Evolutionary conservation across 1,140 invertebrate species (phyloP), one percentile per base, ranked within the genome.

Genomic region (Drosophila pseudoobscura): DNA sequence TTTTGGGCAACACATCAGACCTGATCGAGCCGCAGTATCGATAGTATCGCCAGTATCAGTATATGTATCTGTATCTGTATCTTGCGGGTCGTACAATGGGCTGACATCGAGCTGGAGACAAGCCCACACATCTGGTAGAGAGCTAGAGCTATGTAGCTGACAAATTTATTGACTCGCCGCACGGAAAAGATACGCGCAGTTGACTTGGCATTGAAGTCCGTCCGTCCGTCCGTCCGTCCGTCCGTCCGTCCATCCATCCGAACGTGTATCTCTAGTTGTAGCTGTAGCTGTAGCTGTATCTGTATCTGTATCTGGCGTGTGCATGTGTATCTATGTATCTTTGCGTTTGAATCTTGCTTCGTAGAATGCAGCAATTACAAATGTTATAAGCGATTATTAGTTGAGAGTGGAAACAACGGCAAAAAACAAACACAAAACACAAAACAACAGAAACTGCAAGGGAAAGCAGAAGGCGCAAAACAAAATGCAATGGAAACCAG

Each of bases 181-280:
- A 87, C 82, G 82, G 83, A 82, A 85, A 80, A 85, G 83, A 82
- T 75, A 88, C 75, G 78, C 74, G 82, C 78, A 78, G 78, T 65
- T 78, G 83, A 85, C 78, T 85, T 85, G 83, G 78, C 82, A 85
- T 85, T 85, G 82, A 87, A 56, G 69, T 61, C 57, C 69, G 15
- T 56, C 22, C 39, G 45, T 15, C 8, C 55, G 69, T 61, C 60
- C 69, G 9, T 56, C 29, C 41, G 46, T 22, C 2, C 55, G 35
- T 56, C 22, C 39, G 45, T 15, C 8, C 55, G 69, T 61, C 60
- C 69, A 6, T 56, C 29, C 41, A 51, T 22, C 2, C 55, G 35
- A 20, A 44, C 55, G 15, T 58, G 55, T 69, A 72, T 60, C 61
- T 75, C 47, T 51, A 55, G 55, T 51, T 71, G 5, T 53, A n/a